phyloP scores from a whole-genome alignment of 92 coral and sea anemone species.

The Paramuricea clavata region DNA sequence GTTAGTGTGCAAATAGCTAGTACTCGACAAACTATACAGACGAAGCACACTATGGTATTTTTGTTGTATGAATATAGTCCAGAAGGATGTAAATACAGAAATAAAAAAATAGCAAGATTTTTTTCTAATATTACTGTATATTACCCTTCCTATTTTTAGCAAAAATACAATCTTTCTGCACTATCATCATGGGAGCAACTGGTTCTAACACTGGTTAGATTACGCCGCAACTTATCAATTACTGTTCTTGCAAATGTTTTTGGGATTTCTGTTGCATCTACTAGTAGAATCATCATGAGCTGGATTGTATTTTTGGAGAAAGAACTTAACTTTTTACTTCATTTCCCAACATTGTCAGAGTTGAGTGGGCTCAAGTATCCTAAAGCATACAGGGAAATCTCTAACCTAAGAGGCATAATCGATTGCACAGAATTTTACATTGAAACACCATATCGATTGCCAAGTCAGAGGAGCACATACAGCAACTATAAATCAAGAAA shows the following conservation, averaged over 20 bases:
- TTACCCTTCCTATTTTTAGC: no score
- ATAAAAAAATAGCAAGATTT: no score
- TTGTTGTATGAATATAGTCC: no score
- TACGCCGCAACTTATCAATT: not conserved
- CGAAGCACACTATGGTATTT: no score
- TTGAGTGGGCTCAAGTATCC: no score
- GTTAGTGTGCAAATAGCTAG: not conserved
- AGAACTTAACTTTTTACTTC: no score
- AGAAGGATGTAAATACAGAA: no score
- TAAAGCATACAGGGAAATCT: not conserved
- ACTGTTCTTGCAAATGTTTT: not conserved
- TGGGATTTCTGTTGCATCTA: not conserved
- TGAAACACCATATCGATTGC: conserved; percentile 70
- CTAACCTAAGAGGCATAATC: conserved; percentile 74
- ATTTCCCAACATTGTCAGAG: no score
- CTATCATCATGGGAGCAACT: not conserved
- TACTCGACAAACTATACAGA: no score
- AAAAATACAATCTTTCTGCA: no score
- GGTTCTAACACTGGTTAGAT: not conserved
- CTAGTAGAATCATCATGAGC: not conserved
- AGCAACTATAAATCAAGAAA: not conserved
- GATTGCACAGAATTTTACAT: conserved; percentile 78
- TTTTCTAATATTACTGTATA: no score
- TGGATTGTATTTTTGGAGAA: no score
- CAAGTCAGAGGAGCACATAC: conserved; percentile 74